Conservation (phyloP, 1,140 invertebrate species). For the Ceratina japonica region DNA sequence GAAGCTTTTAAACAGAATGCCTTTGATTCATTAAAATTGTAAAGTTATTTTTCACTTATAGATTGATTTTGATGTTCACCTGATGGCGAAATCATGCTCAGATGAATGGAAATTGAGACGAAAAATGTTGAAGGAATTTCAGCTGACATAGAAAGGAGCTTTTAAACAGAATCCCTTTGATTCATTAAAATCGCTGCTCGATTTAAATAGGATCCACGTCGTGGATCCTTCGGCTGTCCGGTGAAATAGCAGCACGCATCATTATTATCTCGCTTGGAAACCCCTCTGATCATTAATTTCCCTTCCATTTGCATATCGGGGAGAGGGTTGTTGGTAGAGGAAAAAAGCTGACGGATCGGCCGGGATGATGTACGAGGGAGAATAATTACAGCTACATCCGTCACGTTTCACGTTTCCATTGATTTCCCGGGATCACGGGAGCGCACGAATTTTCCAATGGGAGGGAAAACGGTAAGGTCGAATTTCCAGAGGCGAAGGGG, state of each 20-base stretch:
- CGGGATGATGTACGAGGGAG: constrained; percentile 7
- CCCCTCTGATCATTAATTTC: constrained; percentile 11
- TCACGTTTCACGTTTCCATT: neutral
- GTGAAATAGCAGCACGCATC: neutral
- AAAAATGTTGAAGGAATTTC: no score
- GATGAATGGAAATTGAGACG: no score
- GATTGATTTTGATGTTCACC: no score
- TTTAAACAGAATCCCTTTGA: no score
- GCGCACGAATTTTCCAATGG: neutral
- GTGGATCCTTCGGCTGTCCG: no score
- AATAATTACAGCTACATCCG: constrained; percentile 24
- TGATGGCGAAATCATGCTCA: no score
- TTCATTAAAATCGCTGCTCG: no score
- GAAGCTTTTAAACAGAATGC: no score
- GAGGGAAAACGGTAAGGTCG: neutral
- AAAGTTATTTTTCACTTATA: no score
- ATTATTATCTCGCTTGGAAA: neutral
- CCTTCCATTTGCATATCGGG: constrained; percentile 16
- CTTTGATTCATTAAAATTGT: no score
- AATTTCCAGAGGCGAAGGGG: neutral
- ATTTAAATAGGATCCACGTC: no score
- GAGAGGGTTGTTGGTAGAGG: neutral
- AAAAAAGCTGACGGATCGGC: constrained; percentile 14
- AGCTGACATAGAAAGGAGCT: no score
- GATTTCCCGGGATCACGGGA: neutral